These are phyloP conservation scores for Excalfactoria chinensis DNA, from an alignment of 2,113 vertebrate species.

Conservation along the genomic window DNA sequence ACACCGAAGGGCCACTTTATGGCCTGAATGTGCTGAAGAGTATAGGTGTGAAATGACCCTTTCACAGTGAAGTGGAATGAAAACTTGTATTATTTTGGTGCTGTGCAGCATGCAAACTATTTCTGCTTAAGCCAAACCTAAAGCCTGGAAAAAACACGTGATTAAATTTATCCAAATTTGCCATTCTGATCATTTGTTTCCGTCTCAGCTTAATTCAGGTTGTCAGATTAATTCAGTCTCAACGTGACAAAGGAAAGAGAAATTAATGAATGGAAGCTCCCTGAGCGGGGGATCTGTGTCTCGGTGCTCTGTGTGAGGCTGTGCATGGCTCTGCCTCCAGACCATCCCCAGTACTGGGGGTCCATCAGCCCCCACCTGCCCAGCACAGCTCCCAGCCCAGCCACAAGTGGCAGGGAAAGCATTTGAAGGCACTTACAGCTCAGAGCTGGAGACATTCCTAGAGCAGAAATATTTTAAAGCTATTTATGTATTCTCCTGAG, in stretches of 20 bases:
- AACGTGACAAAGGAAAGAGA: not conserved
- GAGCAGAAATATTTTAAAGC: not conserved
- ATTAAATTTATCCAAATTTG: slow-evolving; percentile 23
- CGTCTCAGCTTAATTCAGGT: slow-evolving; percentile 4
- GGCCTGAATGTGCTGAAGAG: slow-evolving; percentile 20
- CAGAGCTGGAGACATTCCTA: not conserved
- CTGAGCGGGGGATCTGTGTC: not conserved
- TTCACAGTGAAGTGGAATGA: not conserved
- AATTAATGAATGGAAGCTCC: slow-evolving; percentile 19
- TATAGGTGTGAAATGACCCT: not conserved
- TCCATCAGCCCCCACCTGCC: not conserved
- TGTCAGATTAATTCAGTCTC: slow-evolving; percentile 15
- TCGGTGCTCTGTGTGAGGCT: not conserved
- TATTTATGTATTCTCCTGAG: not conserved
- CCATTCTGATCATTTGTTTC: not conserved
- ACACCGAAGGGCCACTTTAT: slow-evolving; percentile 56
- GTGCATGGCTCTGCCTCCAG: not conserved
- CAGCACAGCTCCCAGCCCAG: not conserved
- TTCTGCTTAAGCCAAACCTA: not conserved
- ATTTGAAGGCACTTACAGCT: not conserved
- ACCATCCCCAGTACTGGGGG: not conserved
- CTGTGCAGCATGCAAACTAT: slow-evolving; percentile 1
- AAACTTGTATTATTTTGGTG: slow-evolving; percentile 7
- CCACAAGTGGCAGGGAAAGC: not conserved
- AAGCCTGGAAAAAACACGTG: not conserved